These are phyloP conservation scores for Cotesia glomerata DNA, from an alignment of 1,140 invertebrate species.

Conservation along the genomic window DNA sequence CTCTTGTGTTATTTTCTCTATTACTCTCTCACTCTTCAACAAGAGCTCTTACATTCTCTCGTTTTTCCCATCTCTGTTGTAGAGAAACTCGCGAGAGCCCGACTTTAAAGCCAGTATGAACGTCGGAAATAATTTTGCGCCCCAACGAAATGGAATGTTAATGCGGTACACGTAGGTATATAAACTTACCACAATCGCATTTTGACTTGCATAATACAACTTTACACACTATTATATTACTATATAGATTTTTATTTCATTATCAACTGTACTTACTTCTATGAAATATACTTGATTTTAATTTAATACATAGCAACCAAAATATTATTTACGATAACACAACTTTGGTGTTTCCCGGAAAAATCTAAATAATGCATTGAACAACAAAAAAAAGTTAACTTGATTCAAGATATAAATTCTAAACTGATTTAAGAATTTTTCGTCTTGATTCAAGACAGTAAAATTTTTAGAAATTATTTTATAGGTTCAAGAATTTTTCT, in stretches of 20 bases:
- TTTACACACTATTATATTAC: background rate
- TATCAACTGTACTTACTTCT: background rate
- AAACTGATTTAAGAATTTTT: too few species aligned
- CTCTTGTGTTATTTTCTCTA: background rate
- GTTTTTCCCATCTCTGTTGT: conserved; percentile 4
- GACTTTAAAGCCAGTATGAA: conserved; percentile 21
- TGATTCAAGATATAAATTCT: too few species aligned
- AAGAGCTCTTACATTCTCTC: background rate
- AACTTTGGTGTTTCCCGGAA: too few species aligned
- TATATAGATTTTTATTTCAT: too few species aligned
- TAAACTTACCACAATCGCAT: conserved; percentile 4
- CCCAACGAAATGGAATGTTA: conserved; percentile 37
- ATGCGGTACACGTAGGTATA: conserved; percentile 25
- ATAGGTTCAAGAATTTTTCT: too few species aligned
- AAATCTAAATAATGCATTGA: too few species aligned
- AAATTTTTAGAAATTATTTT: too few species aligned
- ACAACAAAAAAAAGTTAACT: too few species aligned
- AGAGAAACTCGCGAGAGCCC: background rate
- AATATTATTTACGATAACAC: too few species aligned
- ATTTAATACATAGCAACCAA: too few species aligned
- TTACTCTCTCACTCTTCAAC: background rate
- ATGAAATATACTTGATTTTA: too few species aligned
- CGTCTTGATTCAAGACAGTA: too few species aligned
- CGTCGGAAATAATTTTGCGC: conserved; percentile 37
- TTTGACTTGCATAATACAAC: background rate